Conservation (phyloP, 2,888 invertebrate genomes). For the Rhamnusium bicolor region DNA sequence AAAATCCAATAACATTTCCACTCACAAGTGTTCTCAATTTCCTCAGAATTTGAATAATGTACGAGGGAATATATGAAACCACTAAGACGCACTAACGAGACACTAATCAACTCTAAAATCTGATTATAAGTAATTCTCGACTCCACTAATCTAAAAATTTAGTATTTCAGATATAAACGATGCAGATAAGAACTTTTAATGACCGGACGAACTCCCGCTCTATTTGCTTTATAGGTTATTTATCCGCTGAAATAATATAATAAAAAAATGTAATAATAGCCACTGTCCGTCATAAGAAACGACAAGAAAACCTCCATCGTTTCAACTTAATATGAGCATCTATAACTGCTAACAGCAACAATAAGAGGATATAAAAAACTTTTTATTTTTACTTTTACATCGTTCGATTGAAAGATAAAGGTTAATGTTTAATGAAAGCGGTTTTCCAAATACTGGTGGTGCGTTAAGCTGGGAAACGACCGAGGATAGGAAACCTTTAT, state of each 20-base stretch:
- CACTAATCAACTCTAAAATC: too few relatives aligned
- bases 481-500: constrained; percentile 46
- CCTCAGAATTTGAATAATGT: too few relatives aligned
- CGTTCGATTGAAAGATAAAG: constrained; percentile 43
- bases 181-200: background rate
- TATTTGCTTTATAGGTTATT: background rate
- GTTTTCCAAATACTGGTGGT: constrained; percentile 43
- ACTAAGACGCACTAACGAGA: too few relatives aligned
- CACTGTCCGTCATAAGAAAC: constrained; percentile 5
- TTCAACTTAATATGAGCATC: constrained; percentile 18
- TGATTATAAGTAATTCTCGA: too few relatives aligned
- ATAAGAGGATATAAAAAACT: constrained; percentile 32
- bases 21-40: too few relatives aligned
- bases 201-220: background rate
- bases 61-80: too few relatives aligned
- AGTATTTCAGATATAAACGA: background rate
- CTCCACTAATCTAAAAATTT: too few relatives aligned
- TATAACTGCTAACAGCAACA: constrained; percentile 20
- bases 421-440: constrained; percentile 51
- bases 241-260: constrained; percentile 13
- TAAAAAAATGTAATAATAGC: constrained; percentile 13
- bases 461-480: constrained; percentile 42
- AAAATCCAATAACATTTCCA: too few relatives aligned
- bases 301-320: constrained; percentile 3
- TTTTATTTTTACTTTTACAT: constrained; percentile 35